Conservation (phyloP, 2,888 invertebrate genomes). For the Morpho helenor region DNA sequence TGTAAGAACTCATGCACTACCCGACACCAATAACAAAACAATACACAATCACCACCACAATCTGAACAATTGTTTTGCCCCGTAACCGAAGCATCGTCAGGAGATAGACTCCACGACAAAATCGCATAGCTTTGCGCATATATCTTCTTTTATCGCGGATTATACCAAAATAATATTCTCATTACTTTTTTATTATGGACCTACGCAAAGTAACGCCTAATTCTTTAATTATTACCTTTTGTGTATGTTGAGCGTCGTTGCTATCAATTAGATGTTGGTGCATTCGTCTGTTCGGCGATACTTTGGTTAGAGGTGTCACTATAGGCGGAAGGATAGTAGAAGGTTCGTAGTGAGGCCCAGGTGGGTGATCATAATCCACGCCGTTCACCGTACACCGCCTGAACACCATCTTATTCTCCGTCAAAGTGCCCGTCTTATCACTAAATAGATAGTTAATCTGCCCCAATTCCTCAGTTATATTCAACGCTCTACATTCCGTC, state of each 20-base stretch:
- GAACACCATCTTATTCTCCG: slow-evolving; percentile 99
- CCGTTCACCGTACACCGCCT: slow-evolving; percentile 93
- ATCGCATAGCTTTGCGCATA: too few relatives aligned
- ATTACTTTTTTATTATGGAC: too few relatives aligned
- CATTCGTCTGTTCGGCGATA: slow-evolving; percentile 63
- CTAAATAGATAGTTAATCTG: slow-evolving; percentile 95
- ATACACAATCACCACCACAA: too few relatives aligned
- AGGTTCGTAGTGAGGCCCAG: slow-evolving; percentile 84
- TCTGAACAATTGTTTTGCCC: too few relatives aligned
- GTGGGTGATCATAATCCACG: slow-evolving; percentile 91
- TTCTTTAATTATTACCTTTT: slow-evolving; percentile 51
- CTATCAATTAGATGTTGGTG: slow-evolving; percentile 60
- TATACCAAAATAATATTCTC: too few relatives aligned
- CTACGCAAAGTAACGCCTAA: too few relatives aligned
- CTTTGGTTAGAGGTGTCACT: slow-evolving; percentile 68
- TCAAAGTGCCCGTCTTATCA: slow-evolving; percentile 98
- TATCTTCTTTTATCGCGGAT: too few relatives aligned
- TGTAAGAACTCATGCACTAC: too few relatives aligned
- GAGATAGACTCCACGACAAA: too few relatives aligned
- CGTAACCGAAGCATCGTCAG: too few relatives aligned
- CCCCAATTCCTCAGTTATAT: slow-evolving; percentile 98
- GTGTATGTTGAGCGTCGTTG: slow-evolving; percentile 80
- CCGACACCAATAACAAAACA: too few relatives aligned
- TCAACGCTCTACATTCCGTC: slow-evolving; percentile 92
- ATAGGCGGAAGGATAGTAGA: slow-evolving; percentile 67